Base-by-base conservation (phyloP, 2,888 invertebrate genomes). In the Papilio elwesi region DNA sequence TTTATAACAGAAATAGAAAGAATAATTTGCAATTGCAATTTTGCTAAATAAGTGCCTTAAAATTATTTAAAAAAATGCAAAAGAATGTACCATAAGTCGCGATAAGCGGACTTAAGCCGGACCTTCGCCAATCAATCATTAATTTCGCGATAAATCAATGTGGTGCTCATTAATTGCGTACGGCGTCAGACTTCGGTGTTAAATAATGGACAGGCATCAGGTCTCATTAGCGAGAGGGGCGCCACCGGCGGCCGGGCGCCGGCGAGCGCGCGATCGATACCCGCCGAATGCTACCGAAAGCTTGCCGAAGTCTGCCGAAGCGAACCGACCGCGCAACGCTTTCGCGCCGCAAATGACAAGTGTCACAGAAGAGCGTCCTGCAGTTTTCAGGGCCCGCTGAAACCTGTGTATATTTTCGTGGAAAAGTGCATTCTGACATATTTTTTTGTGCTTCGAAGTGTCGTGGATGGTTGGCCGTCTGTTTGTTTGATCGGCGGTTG, bases 91-190 rank as follows among this genome's bases (percentile, higher is more conserved):
- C n/a, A n/a, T 51, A 4, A n/a, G 0, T n/a, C n/a, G 51, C 0
- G n/a, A 15, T 53, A 43, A 62, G 59, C 38, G 26, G 15, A 53
- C 71, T 66, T 71, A 59, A 36, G 36, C 59, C 15, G 49, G 38
- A 59, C 38, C 43, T 43, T 57, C 53, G 52, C 82, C 82, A 86
- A 90, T 90, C 89, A 88, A 90, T 90, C 87, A 89, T 88, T 90
- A 89, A 89, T 89, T 90, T 87, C 82, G 87, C 88, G 86, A 90
- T 91, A 89, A 92, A 92, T 92, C 92, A 92, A 93, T 92, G 90
- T 89, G 48, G 48, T 70, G 26, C 48, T 64, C 71, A 71, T 72
- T 72, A 72, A 72, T 68, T 52, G 71, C 88, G 86, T 82, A 87
- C 87, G 85, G 83, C 87, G 85, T 83, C 85, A 81, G 86, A 88